These are phyloP conservation scores for Ichneumoninae sp. DNA, from an alignment of 2,888 invertebrate species.

Conservation along the genomic window DNA sequence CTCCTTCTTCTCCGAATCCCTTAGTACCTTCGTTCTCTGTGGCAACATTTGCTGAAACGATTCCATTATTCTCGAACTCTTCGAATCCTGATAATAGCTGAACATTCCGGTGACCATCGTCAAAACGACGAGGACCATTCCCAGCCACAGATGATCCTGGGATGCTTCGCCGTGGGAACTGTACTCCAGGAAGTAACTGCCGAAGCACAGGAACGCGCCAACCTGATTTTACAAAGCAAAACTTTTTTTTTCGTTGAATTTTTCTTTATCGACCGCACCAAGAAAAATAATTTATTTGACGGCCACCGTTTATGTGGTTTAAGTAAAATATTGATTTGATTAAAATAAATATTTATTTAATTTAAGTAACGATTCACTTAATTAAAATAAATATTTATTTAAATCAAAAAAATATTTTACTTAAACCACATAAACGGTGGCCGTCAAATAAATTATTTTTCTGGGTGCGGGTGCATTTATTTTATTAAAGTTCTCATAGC, in stretches of 20 bases:
- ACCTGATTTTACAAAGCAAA: slow-evolving; percentile 76
- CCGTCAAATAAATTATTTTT: no score
- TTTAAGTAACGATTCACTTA: no score
- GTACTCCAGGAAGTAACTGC: slow-evolving; percentile 86
- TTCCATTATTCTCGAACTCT: slow-evolving; percentile 92
- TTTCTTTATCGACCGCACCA: background rate
- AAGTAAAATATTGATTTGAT: no score
- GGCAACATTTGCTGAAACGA: slow-evolving; percentile 92
- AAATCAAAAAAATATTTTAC: no score
- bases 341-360: no score
- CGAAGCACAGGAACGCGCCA: slow-evolving; percentile 89
- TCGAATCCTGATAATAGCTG: slow-evolving; percentile 88
- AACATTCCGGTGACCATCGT: slow-evolving; percentile 87
- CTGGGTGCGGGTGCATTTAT: background rate
- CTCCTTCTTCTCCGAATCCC: slow-evolving; percentile 87
- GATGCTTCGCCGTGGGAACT: slow-evolving; percentile 64
- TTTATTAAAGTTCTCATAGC: background rate
- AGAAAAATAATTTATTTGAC: no score
- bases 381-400: no score
- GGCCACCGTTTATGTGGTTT: no score
- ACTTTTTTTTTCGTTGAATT: background rate
- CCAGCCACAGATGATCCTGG: slow-evolving; percentile 85
- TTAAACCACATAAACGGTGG: no score
- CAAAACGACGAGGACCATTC: slow-evolving; percentile 86
- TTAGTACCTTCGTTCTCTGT: slow-evolving; percentile 88